phyloP scores from a whole-genome alignment of 1,140 invertebrate genomes.

The Eriocheir sinensis region DNA sequence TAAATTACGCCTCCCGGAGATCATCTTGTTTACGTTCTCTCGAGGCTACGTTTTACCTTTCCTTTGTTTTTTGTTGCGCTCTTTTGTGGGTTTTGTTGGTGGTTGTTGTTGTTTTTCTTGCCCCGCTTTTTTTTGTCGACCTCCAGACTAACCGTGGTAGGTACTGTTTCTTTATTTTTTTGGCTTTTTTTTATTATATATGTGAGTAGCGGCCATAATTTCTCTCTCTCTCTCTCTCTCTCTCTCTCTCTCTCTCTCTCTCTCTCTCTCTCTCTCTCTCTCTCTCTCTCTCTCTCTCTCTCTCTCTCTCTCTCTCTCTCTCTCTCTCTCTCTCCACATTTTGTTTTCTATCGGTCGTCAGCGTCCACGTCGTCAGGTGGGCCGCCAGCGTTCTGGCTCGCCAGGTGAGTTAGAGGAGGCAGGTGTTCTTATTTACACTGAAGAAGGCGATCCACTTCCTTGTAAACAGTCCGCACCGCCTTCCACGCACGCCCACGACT shows the following conservation, averaged over 20 bases:
- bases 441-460: neutral
- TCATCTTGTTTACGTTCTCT: neutral
- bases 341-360: neutral
- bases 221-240: neutral
- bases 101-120: no score
- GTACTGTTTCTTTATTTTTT: neutral
- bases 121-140: neutral
- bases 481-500: neutral
- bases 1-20: slow-evolving; percentile 4
- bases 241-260: neutral
- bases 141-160: neutral
- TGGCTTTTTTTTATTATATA: neutral
- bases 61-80: neutral
- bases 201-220: neutral
- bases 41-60: neutral
- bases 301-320: neutral
- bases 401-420: neutral
- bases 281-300: neutral
- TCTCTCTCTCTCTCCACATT: neutral
- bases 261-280: neutral
- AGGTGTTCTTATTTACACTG: neutral
- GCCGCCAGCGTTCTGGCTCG: neutral
- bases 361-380: no score
- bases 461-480: neutral
- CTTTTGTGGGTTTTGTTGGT: neutral